Evolutionary conservation across 2,113 vertebrate species (phyloP), one percentile per base, ranked within the genome.

Genomic region (Myotis brandtii): DNA sequence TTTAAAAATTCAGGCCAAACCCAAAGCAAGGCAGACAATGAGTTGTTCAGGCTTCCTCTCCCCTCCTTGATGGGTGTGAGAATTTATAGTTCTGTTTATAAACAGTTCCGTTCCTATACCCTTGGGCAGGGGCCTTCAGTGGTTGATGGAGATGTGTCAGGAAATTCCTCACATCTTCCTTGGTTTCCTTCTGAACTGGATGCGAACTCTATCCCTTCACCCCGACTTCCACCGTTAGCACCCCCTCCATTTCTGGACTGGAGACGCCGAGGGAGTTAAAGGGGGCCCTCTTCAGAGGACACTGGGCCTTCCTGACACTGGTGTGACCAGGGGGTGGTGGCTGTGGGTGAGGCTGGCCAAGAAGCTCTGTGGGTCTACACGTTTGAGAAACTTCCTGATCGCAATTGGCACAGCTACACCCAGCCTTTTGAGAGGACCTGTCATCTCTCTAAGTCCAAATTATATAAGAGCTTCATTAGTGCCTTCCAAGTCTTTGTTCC

Each of bases 361-460:
- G 79, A 87, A 32, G 23, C 72, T 85, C 90, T 27, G 87, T 32
- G 70, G 82, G 10, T 67, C 79, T 54, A 25, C 90, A 70, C 2
- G 73, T 70, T 77, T 67, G 56, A 86, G 91, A 91, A n/a, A 80
- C 93, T 93, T 97, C 96, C 89, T 93, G 76, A 21, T 89, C 88
- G 84, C 73, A 82, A 0, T 12, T 69, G 86, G 43, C 52, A 73
- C 30, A 48, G 23, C 73, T 76, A 69, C 86, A 76, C 88, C 88
- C 95, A 82, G 1, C 43, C 89, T 75, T 94, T 83, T 77, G 85
- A 84, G 86, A 90, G 40, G 59, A 67, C 34, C 48, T 96, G 93
- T 89, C 90, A 50, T 84, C 76, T 86, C 69, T 70, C 72, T 70
- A 62, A 88, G 64, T 95, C 89, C 67, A 34, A n/a, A 52, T 75